Percentiles rank a stretch among this genome's conserved stretches.
These are phyloP conservation scores for Dolichoris vasculosae DNA, from an alignment of 1,140 invertebrate species.

Conservation along the genomic window DNA sequence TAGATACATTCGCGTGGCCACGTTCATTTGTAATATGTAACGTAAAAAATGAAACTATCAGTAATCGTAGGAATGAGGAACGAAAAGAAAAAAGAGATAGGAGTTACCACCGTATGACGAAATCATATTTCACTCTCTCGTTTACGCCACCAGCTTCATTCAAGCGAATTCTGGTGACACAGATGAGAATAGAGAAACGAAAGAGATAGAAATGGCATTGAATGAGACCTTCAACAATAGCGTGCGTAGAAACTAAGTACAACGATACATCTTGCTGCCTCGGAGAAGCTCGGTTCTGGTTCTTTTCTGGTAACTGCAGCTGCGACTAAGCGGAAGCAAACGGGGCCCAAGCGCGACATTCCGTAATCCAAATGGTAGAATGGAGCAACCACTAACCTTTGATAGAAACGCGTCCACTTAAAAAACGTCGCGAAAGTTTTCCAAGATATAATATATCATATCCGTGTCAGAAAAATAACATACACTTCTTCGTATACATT, in stretches of 20 bases:
- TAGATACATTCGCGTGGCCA: too few species aligned
- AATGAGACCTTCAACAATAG: constrained; percentile 45
- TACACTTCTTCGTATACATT: background rate
- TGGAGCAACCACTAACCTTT: background rate
- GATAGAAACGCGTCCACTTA: constrained; percentile 36
- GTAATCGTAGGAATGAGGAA: background rate
- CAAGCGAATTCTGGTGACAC: constrained; percentile 20
- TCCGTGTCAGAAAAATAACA: constrained; percentile 30
- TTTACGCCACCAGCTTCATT: background rate
- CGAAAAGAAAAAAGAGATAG: background rate
- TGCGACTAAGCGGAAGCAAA: constrained; percentile 1
- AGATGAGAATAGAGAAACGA: constrained; percentile 11
- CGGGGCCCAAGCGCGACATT: background rate
- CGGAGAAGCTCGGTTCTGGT: constrained; percentile 3
- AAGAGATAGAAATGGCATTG: background rate
- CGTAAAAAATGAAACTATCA: too few species aligned
- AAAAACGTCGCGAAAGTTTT: background rate
- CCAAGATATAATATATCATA: constrained; percentile 31
- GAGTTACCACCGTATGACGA: background rate
- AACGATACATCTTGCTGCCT: constrained; percentile 49
- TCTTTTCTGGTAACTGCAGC: constrained; percentile 28
- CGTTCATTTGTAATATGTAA: too few species aligned
- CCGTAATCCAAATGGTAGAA: background rate
- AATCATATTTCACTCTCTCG: constrained; percentile 42
- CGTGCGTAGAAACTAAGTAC: constrained; percentile 44